These are phyloP conservation scores for Drosophila nebulosa DNA, from an alignment of 1,140 invertebrate genomes.

Conservation along the genomic window DNA sequence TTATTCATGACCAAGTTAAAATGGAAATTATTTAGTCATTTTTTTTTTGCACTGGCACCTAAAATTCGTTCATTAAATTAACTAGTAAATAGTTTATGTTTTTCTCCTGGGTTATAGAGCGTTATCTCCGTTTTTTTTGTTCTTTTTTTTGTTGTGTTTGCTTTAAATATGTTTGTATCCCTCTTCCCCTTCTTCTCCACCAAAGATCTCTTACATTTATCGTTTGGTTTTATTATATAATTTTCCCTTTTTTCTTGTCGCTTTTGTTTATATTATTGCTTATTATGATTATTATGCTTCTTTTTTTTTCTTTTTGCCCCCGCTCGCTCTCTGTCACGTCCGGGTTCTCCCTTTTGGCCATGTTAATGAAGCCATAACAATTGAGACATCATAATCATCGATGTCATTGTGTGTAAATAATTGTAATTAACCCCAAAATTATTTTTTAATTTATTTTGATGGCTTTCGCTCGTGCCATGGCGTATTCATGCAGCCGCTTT, in stretches of 20 bases:
- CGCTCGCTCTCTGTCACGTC: neutral
- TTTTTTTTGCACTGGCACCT: no score
- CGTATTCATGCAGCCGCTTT: neutral
- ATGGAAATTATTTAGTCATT: no score
- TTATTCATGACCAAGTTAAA: neutral
- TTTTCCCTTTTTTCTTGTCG: neutral
- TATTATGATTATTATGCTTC: constrained; percentile 36
- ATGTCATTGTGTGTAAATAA: constrained; percentile 58
- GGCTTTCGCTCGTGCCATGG: neutral
- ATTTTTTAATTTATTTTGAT: constrained; percentile 45
- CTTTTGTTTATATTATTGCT: constrained; percentile 40
- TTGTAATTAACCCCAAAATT: constrained; percentile 57
- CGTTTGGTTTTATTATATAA: constrained; percentile 1
- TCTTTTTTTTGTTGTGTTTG: no score
- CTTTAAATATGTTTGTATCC: no score
- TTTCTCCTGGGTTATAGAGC: no score
- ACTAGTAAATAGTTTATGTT: no score
- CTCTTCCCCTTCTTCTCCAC: neutral
- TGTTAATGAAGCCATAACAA: constrained; percentile 62
- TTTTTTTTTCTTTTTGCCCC: neutral
- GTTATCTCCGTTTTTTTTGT: no score
- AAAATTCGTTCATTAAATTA: no score
- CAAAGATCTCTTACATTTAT: constrained; percentile 18
- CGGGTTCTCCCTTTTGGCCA: neutral
- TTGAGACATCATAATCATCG: constrained; percentile 56